These are phyloP conservation scores for Dipodomys spectabilis DNA, from an alignment of 2,113 vertebrate species.

Conservation along the genomic window DNA sequence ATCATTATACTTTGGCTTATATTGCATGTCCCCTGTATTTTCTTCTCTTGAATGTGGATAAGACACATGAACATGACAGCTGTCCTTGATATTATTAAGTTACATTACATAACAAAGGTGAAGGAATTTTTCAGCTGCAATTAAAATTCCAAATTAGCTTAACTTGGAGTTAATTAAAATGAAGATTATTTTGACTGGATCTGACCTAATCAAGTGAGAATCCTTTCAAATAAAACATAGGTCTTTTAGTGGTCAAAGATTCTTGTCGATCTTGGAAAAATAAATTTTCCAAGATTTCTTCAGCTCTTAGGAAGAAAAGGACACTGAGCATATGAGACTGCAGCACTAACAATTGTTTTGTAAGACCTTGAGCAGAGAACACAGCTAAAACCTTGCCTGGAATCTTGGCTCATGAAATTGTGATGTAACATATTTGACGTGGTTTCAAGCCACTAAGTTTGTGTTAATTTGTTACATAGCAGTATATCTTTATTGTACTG, in stretches of 20 bases:
- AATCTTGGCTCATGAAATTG: background rate
- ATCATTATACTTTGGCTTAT: too few relatives aligned
- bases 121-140: background rate
- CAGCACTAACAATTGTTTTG: background rate
- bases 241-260: background rate
- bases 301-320: background rate
- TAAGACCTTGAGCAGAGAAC: background rate
- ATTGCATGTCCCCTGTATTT: background rate
- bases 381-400: background rate
- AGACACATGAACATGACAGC: background rate
- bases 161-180: background rate
- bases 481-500: background rate
- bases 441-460: background rate
- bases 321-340: background rate
- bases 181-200: background rate
- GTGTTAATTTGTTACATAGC: background rate
- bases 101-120: background rate
- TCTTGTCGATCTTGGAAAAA: background rate
- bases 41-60: background rate
- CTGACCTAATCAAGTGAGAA: background rate
- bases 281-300: background rate
- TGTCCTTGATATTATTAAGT: background rate
- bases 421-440: background rate
- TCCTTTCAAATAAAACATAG: background rate
- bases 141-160: background rate